These are phyloP conservation scores for Chaetodon auriga DNA, from an alignment of 2,113 vertebrate genomes.

Conservation along the genomic window DNA sequence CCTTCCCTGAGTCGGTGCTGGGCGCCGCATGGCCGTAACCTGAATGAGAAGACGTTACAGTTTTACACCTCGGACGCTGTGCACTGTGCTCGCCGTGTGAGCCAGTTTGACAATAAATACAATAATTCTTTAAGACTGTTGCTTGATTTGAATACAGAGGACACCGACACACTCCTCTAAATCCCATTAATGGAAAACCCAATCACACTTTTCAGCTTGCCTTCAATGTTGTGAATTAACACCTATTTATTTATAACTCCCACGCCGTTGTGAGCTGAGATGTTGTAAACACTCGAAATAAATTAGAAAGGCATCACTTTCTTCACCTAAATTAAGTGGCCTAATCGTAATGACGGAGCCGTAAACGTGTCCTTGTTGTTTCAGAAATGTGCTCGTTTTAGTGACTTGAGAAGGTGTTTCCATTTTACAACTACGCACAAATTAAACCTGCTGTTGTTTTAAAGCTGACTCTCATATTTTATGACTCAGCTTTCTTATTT, in stretches of 20 bases:
- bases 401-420: too few species aligned
- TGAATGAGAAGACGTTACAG: conserved; percentile 66
- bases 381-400: neutral
- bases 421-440: neutral
- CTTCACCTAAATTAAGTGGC: conserved; percentile 3
- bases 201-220: conserved; percentile 15
- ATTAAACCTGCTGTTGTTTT: neutral
- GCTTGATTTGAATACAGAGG: conserved; percentile 9
- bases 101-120: neutral
- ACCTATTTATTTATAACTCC: conserved; percentile 20
- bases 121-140: neutral
- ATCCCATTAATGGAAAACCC: conserved; percentile 20
- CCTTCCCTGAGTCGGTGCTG: conserved; percentile 96
- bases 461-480: neutral
- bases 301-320: conserved; percentile 18
- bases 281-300: conserved; percentile 31
- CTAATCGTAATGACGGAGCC: neutral
- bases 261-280: conserved; percentile 34
- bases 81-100: neutral
- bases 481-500: neutral
- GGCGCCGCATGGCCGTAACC: conserved; percentile 98
- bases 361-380: neutral
- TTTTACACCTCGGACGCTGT: neutral
- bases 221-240: conserved; percentile 33
- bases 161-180: conserved; percentile 22